Percentiles rank a stretch among this genome's conserved stretches.
phyloP scores from a whole-genome alignment of 2,113 vertebrate species.

The Microtus richardsoni region DNA sequence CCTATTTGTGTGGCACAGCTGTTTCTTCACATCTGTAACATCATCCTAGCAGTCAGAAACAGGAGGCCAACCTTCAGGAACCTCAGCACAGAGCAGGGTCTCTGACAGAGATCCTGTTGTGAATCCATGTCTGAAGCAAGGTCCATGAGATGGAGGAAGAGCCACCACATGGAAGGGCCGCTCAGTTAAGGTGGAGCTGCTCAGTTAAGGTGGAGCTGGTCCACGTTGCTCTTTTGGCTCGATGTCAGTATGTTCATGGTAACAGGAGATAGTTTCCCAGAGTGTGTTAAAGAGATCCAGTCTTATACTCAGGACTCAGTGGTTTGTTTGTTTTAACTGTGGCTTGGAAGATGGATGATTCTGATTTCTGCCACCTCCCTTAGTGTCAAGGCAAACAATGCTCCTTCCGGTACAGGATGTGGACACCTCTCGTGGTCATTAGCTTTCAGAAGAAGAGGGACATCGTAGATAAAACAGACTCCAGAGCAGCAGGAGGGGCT shows the following conservation, averaged over 20 bases:
- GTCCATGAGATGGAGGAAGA: background rate
- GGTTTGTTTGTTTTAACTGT: background rate
- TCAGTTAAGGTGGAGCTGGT: accelerated
- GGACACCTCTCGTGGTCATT: background rate
- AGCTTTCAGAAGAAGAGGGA: background rate
- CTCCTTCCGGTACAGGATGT: constrained; percentile 46
- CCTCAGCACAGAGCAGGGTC: background rate
- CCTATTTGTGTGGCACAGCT: background rate
- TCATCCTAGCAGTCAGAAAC: background rate
- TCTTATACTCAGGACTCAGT: background rate
- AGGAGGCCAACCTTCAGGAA: background rate
- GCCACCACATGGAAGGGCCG: background rate
- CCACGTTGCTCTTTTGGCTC: background rate
- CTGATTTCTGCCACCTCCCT: constrained; percentile 43
- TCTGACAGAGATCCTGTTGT: background rate
- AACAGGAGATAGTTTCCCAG: background rate
- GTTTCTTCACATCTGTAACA: background rate
- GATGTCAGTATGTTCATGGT: background rate
- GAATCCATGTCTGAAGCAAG: background rate
- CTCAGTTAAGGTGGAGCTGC: accelerated
- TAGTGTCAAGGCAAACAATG: background rate
- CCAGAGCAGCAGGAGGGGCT: background rate
- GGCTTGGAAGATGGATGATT: background rate
- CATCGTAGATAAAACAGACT: background rate
- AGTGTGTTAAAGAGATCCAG: background rate